Evolutionary conservation across 2,888 invertebrate species (phyloP).

Genomic region (Mesorhabditis sp.): DNA sequence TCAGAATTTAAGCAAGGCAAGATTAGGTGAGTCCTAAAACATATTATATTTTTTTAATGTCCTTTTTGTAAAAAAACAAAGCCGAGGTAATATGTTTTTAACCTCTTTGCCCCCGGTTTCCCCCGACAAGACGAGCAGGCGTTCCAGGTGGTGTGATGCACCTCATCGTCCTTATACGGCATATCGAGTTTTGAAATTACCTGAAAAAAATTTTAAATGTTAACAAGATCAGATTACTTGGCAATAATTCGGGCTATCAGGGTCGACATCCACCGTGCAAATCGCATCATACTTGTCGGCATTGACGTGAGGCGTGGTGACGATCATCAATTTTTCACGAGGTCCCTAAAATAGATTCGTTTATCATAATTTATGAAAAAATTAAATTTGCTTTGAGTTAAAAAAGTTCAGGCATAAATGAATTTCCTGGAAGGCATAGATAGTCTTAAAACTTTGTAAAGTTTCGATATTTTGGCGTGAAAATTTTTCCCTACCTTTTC

Average conservation of each 20-base stretch:
- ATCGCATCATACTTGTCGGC: constrained; percentile 75
- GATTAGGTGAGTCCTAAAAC: constrained; percentile 72
- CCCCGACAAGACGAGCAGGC: constrained; percentile 84
- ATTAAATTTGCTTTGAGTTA: no score
- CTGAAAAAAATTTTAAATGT: constrained; percentile 62
- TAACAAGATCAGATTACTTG: constrained; percentile 66
- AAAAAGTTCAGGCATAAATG: no score
- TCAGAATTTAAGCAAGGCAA: constrained; percentile 78
- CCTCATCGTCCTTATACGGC: constrained; percentile 75
- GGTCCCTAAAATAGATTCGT: no score
- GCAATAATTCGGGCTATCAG: constrained; percentile 76
- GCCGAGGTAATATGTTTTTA: background rate
- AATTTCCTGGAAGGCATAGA: no score
- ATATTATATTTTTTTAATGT: no score
- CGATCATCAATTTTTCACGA: constrained; percentile 67
- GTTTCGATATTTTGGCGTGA: no score
- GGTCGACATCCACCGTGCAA: constrained; percentile 86
- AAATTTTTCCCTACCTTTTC: constrained; percentile 73
- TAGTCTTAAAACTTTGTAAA: no score
- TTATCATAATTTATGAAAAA: no score
- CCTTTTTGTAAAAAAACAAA: background rate
- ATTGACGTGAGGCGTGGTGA: constrained; percentile 67
- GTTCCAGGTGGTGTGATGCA: constrained; percentile 96
- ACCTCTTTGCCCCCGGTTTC: constrained; percentile 24
- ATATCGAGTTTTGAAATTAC: constrained; percentile 80